phyloP scores from a whole-genome alignment of 1,140 invertebrate species.

The Lepidotrigona ventralis region DNA sequence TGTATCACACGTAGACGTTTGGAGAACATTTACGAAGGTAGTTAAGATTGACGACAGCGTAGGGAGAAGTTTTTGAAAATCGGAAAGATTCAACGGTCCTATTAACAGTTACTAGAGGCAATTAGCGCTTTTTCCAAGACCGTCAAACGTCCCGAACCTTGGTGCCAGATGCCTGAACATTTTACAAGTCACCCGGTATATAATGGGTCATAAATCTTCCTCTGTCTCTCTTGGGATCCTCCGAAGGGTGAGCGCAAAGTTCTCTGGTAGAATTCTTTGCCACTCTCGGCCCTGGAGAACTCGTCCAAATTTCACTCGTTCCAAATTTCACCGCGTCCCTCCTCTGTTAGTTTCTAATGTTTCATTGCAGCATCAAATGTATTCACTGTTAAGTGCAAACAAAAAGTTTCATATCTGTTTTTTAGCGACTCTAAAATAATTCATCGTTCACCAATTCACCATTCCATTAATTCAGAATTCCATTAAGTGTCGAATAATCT shows the following conservation, averaged over 20 bases:
- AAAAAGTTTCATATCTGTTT: neutral
- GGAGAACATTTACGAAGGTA: neutral
- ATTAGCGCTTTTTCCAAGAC: conserved; percentile 59
- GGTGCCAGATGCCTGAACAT: conserved; percentile 47
- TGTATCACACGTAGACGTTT: neutral
- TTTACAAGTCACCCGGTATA: conserved; percentile 33
- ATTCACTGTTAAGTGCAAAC: neutral
- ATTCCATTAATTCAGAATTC: neutral
- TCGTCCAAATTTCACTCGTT: neutral
- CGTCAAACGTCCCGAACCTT: conserved; percentile 26
- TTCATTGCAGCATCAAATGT: neutral
- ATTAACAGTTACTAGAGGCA: conserved; percentile 49
- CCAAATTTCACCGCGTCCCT: neutral
- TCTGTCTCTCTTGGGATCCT: conserved; percentile 21
- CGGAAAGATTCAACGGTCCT: neutral
- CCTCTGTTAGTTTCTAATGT: no score
- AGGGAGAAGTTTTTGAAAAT: no score
- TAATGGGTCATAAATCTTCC: conserved; percentile 63
- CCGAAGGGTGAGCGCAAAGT: conserved; percentile 30
- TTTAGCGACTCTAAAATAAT: neutral
- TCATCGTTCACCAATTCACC: neutral
- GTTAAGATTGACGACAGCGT: no score
- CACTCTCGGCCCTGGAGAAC: neutral
- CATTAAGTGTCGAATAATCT: neutral
- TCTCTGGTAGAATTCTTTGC: neutral